Percentiles rank a stretch among this genome's conserved stretches.
Evolutionary conservation across 1,140 invertebrate species (phyloP).

Genomic region (Drosophila prosaltans): DNA sequence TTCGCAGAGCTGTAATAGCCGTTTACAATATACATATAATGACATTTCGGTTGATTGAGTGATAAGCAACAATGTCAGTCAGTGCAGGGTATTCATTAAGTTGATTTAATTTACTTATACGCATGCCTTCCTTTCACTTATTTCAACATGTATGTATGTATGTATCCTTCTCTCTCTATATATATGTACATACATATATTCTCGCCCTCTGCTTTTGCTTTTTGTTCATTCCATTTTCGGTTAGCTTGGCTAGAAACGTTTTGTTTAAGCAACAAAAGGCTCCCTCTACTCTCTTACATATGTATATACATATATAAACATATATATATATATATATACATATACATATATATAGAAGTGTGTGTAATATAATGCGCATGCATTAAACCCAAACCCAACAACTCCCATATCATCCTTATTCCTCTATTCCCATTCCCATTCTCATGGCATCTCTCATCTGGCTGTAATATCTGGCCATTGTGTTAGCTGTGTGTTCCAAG

Average conservation of each 20-base stretch:
- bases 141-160: slow-evolving; percentile 11
- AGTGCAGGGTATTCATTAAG: background rate
- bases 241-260: slow-evolving; percentile 33
- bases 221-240: slow-evolving; percentile 11
- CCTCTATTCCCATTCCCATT: background rate
- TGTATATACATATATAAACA: background rate
- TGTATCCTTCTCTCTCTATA: no score
- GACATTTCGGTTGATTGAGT: no score
- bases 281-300: background rate
- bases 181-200: slow-evolving; percentile 10
- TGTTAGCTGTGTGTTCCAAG: slow-evolving; percentile 70
- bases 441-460: background rate
- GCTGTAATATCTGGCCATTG: slow-evolving; percentile 61
- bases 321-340: background rate
- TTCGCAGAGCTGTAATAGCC: no score
- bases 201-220: slow-evolving; percentile 1
- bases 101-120: slow-evolving; percentile 5
- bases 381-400: slow-evolving; percentile 42
- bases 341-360: slow-evolving; percentile 15
- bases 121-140: background rate
- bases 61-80: no score
- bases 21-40: no score
- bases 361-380: slow-evolving; percentile 66
- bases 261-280: slow-evolving; percentile 64
- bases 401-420: slow-evolving; percentile 24